Percentiles rank a stretch among this genome's conserved stretches.
Conservation (phyloP, 2,113 vertebrate genomes). For the Pandion haliaetus region DNA sequence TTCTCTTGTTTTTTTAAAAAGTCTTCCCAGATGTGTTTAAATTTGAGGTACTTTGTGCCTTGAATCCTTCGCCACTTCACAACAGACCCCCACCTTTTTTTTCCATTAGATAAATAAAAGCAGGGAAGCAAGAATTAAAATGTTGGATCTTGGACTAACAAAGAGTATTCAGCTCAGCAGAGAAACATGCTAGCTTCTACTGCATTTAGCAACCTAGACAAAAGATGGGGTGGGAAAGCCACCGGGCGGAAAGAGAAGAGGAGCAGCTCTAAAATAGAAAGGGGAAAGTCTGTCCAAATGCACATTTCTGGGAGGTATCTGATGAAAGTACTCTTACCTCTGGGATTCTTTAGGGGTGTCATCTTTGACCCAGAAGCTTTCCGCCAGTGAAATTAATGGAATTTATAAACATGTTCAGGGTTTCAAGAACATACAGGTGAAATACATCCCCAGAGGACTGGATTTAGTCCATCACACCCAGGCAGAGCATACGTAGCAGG, state of each 20-base stretch:
- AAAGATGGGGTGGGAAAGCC: not conserved
- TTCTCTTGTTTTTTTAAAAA: not conserved
- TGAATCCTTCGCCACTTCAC: not conserved
- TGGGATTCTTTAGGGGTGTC: not conserved
- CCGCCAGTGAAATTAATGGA: not conserved
- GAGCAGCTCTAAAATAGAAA: not conserved
- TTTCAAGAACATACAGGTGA: not conserved
- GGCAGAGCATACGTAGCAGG: not conserved
- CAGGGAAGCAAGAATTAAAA: not conserved
- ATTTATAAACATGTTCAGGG: not conserved
- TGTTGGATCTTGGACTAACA: not conserved
- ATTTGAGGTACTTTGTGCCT: not conserved
- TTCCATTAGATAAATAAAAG: not conserved
- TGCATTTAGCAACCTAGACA: not conserved
- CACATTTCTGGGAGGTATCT: not conserved
- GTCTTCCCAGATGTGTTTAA: not conserved
- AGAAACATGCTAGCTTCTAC: not conserved
- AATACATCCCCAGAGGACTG: not conserved
- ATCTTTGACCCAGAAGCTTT: not conserved
- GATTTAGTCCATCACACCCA: not conserved
- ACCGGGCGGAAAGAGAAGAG: not conserved
- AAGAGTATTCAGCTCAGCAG: not conserved
- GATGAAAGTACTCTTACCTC: not conserved
- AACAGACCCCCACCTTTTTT: not conserved
- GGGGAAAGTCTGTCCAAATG: not conserved